Base-by-base conservation (phyloP, 2,113 vertebrate genomes). In the Acinonyx jubatus region DNA sequence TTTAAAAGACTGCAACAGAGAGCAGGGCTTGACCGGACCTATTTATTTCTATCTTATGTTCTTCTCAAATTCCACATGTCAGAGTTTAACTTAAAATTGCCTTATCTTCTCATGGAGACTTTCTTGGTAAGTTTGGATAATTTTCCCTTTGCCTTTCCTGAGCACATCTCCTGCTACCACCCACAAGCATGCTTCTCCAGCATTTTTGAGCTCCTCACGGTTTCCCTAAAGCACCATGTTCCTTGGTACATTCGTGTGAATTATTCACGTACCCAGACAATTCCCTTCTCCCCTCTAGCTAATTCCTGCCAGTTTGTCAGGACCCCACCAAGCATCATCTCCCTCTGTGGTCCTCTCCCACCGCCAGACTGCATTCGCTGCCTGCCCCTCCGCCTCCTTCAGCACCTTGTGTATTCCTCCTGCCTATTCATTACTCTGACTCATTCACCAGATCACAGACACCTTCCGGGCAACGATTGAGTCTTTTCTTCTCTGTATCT, bases 131-230 rank as follows among this genome's bases (percentile, higher is more conserved):
- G 21, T 27, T n/a, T 11, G n/a, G n/a, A 5, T 45, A 36, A 94
- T 38, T 25, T 23, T 38, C 36, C 36, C 18, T 6, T 31, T 27
- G 50, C 33, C 21, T 66, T 81, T 25, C 18, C 13, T 5, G 7
- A 11, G 45, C 0, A 0, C 2, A 8, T 4, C 13, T 74, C 69
- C 50, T 7, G 1, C 63, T 6, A 6, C 7, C 27, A 19, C 66
- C 14, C 73, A 69, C 7, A 13, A 21, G 9, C 5, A 41, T 0
- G 6, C 68, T n/a, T 12, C 33, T 4, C 10, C 21, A 48, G 14
- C 5, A 13, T 76, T 68, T 13, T 1, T 3, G 57, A 57, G 52
- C 52, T 19, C 11, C 18, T 9, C 21, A 8, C 12, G 7, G 1
- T 21, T n/a, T 57, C 38, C 45, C 27, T 10, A 57, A 69, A 16